Percentiles rank a stretch among this genome's conserved stretches.
Conservation (phyloP, 2,888 invertebrate species). For the Heliconius erato region DNA sequence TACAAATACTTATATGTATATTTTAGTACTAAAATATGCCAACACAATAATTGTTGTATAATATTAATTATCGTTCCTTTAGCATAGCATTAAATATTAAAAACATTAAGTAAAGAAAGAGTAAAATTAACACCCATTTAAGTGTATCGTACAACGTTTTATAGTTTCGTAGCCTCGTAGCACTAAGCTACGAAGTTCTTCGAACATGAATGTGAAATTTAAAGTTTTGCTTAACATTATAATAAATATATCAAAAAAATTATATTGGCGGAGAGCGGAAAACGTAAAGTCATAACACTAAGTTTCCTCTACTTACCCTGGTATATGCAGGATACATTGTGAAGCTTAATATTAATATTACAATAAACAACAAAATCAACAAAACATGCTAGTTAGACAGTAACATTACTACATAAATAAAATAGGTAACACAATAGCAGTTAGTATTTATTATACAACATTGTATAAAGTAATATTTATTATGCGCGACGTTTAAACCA, state of each 20-base stretch:
- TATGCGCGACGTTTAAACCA: too few relatives aligned
- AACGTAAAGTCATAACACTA: neutral
- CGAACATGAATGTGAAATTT: neutral
- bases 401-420: too few relatives aligned
- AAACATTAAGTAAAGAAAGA: neutral
- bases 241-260: neutral
- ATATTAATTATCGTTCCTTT: neutral
- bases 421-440: too few relatives aligned
- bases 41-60: neutral
- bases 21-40: neutral
- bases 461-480: too few relatives aligned
- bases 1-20: too few relatives aligned
- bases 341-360: constrained; percentile 6
- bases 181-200: constrained; percentile 1
- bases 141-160: neutral
- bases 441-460: too few relatives aligned
- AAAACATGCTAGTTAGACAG: too few relatives aligned
- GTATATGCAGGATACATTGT: neutral
- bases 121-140: neutral
- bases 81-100: neutral
- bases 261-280: neutral
- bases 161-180: constrained; percentile 13
- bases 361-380: neutral
- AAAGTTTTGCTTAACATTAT: neutral
- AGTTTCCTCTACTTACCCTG: neutral